Percentiles rank a stretch among this genome's conserved stretches.
Evolutionary conservation across 2,797 vertebrate species (phyloP).

Genomic region (Sparus aurata): DNA sequence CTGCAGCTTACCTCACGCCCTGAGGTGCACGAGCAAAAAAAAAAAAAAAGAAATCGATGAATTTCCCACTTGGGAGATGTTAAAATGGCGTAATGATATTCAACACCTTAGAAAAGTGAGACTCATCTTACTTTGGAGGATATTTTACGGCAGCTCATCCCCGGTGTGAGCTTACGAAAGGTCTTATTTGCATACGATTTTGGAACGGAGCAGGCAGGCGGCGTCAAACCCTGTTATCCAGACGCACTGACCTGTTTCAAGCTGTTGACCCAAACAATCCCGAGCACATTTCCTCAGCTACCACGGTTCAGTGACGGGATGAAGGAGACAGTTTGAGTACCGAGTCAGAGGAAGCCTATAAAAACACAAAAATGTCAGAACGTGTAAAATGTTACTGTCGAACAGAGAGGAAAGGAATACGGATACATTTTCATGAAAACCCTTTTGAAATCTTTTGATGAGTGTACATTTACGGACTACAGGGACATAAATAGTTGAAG

Average conservation of each 20-base stretch:
- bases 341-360: constrained; percentile 6
- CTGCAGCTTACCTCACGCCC: constrained; percentile 15
- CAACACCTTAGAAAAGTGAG: constrained; percentile 35
- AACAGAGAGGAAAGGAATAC: neutral
- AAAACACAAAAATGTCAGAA: constrained; percentile 16
- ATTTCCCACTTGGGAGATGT: constrained; percentile 54
- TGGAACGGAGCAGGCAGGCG: constrained; percentile 43
- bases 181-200: constrained; percentile 71
- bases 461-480: too few relatives aligned
- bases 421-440: too few relatives aligned
- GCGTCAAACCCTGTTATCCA: constrained; percentile 61
- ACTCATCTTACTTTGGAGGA: constrained; percentile 33
- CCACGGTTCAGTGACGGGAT: constrained; percentile 43
- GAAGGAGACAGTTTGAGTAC: constrained; percentile 12
- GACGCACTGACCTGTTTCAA: constrained; percentile 64
- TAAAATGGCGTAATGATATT: constrained; percentile 60
- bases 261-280: constrained; percentile 69
- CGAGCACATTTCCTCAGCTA: constrained; percentile 44
- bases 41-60: constrained; percentile 11
- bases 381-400: constrained; percentile 10
- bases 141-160: constrained; percentile 50
- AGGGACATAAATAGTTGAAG: too few relatives aligned
- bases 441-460: too few relatives aligned
- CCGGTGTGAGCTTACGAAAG: constrained; percentile 59
- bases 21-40: constrained; percentile 25